These are phyloP conservation scores for Parasteatoda tepidariorum DNA, from an alignment of 1,140 invertebrate genomes.

Conservation along the genomic window DNA sequence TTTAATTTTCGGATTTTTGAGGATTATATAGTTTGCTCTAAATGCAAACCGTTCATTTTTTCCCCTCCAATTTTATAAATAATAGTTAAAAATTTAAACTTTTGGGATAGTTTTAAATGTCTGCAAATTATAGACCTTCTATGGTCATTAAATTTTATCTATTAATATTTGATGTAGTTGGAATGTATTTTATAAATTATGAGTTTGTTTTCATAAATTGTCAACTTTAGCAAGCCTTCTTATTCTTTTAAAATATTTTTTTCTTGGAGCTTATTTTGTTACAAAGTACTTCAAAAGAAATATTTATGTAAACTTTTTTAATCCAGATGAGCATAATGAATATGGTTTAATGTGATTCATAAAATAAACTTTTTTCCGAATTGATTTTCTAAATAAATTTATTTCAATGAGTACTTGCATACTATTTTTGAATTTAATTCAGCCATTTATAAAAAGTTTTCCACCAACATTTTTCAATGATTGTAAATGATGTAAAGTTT, in stretches of 20 bases:
- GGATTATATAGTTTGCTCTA: too few species aligned
- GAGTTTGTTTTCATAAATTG: background rate
- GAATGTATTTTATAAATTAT: background rate
- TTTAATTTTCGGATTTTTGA: too few species aligned
- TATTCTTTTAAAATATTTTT: background rate
- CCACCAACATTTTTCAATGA: background rate
- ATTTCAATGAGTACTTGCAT: background rate
- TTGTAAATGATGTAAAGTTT: background rate
- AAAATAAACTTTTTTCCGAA: background rate
- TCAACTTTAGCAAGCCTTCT: background rate
- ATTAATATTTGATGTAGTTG: too few species aligned
- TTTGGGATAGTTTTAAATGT: too few species aligned
- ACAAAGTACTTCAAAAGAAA: background rate
- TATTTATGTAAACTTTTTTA: background rate
- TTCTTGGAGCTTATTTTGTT: background rate
- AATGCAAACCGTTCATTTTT: too few species aligned
- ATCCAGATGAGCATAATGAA: too few species aligned
- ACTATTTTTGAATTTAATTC: background rate
- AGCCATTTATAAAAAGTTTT: background rate
- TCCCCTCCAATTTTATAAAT: too few species aligned
- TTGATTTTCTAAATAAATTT: background rate
- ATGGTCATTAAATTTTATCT: too few species aligned
- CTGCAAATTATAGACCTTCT: too few species aligned
- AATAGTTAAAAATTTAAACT: too few species aligned
- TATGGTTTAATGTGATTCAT: too few species aligned